Base-by-base conservation (phyloP, 2,113 vertebrate genomes). In the Entelurus aequoreus region DNA sequence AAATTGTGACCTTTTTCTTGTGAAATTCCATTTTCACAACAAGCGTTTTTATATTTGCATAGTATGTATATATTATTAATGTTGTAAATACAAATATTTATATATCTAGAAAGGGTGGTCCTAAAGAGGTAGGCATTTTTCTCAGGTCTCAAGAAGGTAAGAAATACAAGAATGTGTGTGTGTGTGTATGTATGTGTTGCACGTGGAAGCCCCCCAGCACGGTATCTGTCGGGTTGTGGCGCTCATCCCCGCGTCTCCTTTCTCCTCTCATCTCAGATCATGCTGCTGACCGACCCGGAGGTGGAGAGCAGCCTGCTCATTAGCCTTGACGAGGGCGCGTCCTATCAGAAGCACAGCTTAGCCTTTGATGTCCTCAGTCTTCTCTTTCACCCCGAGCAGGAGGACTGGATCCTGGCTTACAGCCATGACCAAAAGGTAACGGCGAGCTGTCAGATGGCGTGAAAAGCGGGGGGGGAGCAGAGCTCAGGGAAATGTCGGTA, bases 361-460 rank as follows among this genome's bases (percentile, higher is more conserved):
- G 93, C 89, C 77, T 97, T 97, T 81, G 94, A 94, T 82, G 95
- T 97, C 76, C 93, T 96, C 78, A 97, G 94, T 66, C 82, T 97
- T 74, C 94, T 97, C 44, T 97, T 97, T 74, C 95, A 97, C 68
- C 95, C 95, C 0, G 93, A 94, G 78, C 93, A 95, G 68, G 95
- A 97, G 68, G 95, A 97, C 64, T 97, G 95, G 95, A 95, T 97
- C 55, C 86, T 97, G 88, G 95, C 95, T 15, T 97, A 96, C 74
- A 94, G 94, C 84, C 94, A 95, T 61, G 93, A 97, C 84, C 94
- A 95, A 81, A 97, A 97, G 93, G 95, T 96, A 83, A 88, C 75
- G 14, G 55, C 60, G 58, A 48, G 69, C 70, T 72, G 68, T 81
- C 80, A 54, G 49, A 50, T 66, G 60, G 66, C 66, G 54, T 62